phyloP scores from a whole-genome alignment of 2,888 invertebrate genomes.

The Amphipyra berbera region DNA sequence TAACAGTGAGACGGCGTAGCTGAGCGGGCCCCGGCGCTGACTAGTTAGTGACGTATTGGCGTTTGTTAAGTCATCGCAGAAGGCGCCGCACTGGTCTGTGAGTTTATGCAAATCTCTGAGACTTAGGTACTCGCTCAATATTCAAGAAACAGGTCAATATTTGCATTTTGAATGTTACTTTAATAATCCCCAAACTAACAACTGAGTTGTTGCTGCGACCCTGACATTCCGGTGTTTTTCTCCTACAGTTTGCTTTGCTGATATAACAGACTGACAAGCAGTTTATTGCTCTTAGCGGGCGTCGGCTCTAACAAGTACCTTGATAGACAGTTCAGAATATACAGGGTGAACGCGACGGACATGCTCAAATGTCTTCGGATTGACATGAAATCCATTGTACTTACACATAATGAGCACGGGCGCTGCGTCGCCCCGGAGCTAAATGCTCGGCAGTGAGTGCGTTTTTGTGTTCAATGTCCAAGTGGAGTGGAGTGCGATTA shows the following conservation, averaged over 20 bases:
- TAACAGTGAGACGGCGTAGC: background rate
- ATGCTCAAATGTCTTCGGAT: conserved; percentile 4
- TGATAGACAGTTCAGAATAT: conserved; percentile 14
- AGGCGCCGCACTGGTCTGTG: conserved; percentile 9
- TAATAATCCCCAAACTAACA: conserved; percentile 28
- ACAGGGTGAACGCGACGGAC: conserved; percentile 19
- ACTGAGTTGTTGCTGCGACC: background rate
- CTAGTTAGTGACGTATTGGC: background rate
- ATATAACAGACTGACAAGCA: conserved; percentile 9
- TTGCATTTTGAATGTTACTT: conserved; percentile 38
- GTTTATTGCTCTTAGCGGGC: conserved; percentile 23
- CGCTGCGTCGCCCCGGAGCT: conserved; percentile 7
- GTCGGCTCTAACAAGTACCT: conserved; percentile 7
- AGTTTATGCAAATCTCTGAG: conserved; percentile 47
- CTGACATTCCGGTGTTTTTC: background rate
- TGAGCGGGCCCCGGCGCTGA: background rate
- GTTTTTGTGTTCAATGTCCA: conserved; percentile 41
- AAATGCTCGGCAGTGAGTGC: conserved; percentile 36
- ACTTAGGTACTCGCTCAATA: conserved; percentile 16
- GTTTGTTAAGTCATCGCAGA: background rate
- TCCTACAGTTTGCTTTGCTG: conserved; percentile 6
- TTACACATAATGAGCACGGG: conserved; percentile 17
- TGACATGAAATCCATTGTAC: conserved; percentile 13
- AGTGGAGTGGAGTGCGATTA: conserved; percentile 28
- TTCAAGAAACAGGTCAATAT: conserved; percentile 28